A percentile compares a stretch with the other conserved stretches of the same genome.
phyloP scores from a whole-genome alignment of 2,888 invertebrate genomes.

The Tortrix viridana region DNA sequence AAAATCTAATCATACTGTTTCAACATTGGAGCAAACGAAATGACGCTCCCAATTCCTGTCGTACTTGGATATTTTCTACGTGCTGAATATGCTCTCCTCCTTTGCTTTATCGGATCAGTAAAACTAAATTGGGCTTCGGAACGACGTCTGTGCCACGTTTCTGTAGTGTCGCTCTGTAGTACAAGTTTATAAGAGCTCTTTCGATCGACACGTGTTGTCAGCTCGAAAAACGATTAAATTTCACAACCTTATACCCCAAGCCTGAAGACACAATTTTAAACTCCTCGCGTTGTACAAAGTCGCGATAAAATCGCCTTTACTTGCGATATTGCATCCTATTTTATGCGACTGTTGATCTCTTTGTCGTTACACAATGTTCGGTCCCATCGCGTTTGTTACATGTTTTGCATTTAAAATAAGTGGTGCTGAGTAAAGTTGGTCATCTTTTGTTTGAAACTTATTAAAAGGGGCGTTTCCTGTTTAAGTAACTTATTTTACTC shows the following conservation, averaged over 20 bases:
- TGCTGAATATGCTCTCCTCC: conserved; percentile 26
- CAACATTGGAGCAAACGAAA: conserved; percentile 20
- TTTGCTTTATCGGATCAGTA: conserved; percentile 33
- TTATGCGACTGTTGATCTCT: conserved; percentile 21
- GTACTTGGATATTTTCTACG: conserved; percentile 6
- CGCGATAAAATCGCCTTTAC: conserved; percentile 22
- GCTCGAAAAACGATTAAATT: conserved; percentile 26
- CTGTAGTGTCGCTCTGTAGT: conserved; percentile 27
- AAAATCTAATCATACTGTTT: conserved; percentile 10
- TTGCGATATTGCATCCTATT: conserved; percentile 22
- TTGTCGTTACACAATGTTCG: conserved; percentile 26
- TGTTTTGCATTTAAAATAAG: neutral
- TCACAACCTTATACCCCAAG: neutral
- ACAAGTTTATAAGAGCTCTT: conserved; percentile 32
- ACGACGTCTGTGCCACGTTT: conserved; percentile 30
- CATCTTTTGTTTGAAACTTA: no score
- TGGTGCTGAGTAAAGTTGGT: neutral
- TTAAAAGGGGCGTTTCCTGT: neutral
- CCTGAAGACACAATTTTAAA: conserved; percentile 9
- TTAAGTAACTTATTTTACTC: no score
- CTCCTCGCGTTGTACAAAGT: neutral
- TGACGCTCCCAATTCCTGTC: conserved; percentile 2
- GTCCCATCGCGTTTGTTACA: neutral
- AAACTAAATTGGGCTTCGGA: conserved; percentile 33
- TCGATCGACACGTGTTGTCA: conserved; percentile 31